A percentile compares a stretch with the other conserved stretches of the same genome.
phyloP scores from a whole-genome alignment of 2,797 vertebrate species.

The Scolopax rusticola region DNA sequence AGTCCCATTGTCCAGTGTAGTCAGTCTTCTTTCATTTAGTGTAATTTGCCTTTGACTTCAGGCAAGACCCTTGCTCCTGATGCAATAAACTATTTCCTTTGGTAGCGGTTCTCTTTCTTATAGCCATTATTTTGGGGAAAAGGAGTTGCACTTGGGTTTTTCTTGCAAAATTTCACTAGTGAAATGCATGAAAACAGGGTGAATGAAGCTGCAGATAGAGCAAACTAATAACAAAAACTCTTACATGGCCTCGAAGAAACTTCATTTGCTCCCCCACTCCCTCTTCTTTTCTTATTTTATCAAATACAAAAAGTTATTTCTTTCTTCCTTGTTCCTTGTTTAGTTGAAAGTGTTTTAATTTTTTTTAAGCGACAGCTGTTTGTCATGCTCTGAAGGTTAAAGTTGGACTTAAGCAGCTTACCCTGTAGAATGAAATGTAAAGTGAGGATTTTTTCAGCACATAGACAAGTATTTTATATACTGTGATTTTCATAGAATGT shows the following conservation, averaged over 20 bases:
- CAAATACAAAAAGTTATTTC: neutral
- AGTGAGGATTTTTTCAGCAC: slow-evolving; percentile 27
- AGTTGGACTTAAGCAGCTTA: slow-evolving; percentile 9
- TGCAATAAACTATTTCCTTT: neutral
- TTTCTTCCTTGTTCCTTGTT: neutral
- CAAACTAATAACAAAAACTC: neutral
- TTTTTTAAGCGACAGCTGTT: neutral
- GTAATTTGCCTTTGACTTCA: neutral
- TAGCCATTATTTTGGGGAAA: neutral
- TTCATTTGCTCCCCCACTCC: neutral
- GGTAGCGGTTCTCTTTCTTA: neutral
- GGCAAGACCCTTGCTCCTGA: neutral
- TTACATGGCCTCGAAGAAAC: neutral
- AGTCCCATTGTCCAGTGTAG: neutral
- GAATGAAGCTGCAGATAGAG: neutral
- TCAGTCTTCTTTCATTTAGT: neutral
- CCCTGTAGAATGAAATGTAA: neutral
- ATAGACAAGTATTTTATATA: slow-evolving; percentile 34
- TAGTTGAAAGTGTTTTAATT: neutral
- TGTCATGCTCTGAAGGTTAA: neutral
- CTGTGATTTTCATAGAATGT: slow-evolving; percentile 12
- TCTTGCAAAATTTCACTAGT: neutral
- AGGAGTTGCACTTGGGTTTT: neutral
- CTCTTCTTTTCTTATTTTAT: neutral
- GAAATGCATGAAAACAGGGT: neutral